Base-by-base conservation (phyloP, 2,797 vertebrate species). In the Falco rusticolus region DNA sequence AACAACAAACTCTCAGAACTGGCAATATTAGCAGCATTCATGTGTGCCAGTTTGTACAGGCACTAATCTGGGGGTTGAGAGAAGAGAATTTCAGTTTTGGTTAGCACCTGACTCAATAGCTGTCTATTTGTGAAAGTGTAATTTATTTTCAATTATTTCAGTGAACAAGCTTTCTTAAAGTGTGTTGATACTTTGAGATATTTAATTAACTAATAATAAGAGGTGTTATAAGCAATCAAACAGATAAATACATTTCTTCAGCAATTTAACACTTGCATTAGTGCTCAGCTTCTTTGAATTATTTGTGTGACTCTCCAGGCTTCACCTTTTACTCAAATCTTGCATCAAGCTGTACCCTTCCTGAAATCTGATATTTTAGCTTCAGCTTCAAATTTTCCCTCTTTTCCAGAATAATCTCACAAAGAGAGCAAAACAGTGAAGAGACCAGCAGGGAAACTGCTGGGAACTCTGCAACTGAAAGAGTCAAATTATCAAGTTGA, bases 121-220 rank as follows among this genome's bases (percentile, higher is more conserved):
- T 56, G 22, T 51, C 33, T 16, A 54, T 83, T 75, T 85, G 37
- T 43, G 53, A 89, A 90, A 74, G 31, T 19, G 6, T 31, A 72
- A 74, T 89, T 92, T 68, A 51, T 83, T 94, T 85, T 89, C 71
- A 77, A 87, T 78, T 89, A 78, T 70, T 78, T 74, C 45, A n/a
- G 37, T 65, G 45, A 83, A 74, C 20, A 61, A 68, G 13, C 28
- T 78, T 77, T 53, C 41, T 57, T n/a, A 75, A 77, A 70, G 25
- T 20, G 10, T 57, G 33, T 25, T 84, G 60, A 43, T 75, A 45
- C 26, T 71, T 80, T 33, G 78, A 13, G 22, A 84, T 75, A 66
- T 72, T 77, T 87, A 89, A 93, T 65, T 90, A 94, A 51, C 34
- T 75, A 95, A 68, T 71, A 86, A 50, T 64, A 87, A 60, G 51